Evolutionary conservation across 2,888 invertebrate species (phyloP), one percentile per base, ranked within the genome.

Genomic region (Auanema freiburgensis): DNA sequence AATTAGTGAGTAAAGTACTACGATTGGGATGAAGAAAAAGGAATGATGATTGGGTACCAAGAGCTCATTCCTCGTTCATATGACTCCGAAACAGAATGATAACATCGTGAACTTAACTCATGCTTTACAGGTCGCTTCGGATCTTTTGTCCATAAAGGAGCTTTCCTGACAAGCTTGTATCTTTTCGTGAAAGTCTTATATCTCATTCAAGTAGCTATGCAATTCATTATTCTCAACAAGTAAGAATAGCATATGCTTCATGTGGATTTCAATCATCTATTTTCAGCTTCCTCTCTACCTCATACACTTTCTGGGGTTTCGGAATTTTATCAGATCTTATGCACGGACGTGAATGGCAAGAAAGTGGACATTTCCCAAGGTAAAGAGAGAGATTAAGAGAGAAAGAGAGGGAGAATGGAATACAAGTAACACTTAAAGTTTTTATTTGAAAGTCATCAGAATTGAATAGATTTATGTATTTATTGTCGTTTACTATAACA

Each of bases 171-270:
- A 10, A 59, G 63, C 8, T 66, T 85, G 41, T 84, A 84, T 67
- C 59, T 84, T n/a, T 44, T 78, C 56, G 74, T 76, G 69, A 85
- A 84, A 63, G 61, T 75, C 6, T 67, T 83, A 25, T 81, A 81
- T 67, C 64, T 84, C n/a, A 53, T 76, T 18, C 81, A 83, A 49
- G 81, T 83, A 23, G 57, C 81, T 56, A 44, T 72, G 54, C 84
- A 84, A 60, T 83, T 84, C 67, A 61, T 84, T 65, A 78, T 84
- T 54, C 72, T 84, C 58, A 85, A 84, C 65, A 70, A 70, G 76
- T 76, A 49, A 49, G 60, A 21, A 5, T 21, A 21, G 33, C 0
- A 1, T 52, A 6, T 0, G 41, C 25, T 24, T 18, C 21, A 11
- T 33, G 41, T 16, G 33, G 23, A n/a, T 50, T 4, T 50, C 18